Evolutionary conservation across 2,797 vertebrate genomes (phyloP), one percentile per base, ranked within the genome.

Genomic region (Lacerta agilis): DNA sequence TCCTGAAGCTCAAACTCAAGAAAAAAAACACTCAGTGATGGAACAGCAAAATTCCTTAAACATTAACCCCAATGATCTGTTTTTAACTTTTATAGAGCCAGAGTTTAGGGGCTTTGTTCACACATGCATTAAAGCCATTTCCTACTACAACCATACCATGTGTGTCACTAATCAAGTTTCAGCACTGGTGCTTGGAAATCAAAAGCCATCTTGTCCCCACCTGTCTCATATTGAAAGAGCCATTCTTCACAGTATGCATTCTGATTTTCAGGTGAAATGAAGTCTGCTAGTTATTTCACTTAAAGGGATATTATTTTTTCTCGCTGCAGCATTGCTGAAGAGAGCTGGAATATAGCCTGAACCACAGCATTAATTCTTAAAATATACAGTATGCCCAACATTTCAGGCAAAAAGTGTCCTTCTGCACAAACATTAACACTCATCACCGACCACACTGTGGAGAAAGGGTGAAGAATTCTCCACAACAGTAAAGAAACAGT

Each of bases 401-500:
- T 71, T 83, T 83, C 75, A 87, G 83, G 33, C 58, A 8, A 82
- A 8, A 82, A 23, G 45, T 83, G 85, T 91, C 92, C 86, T 83
- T 79, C 85, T 86, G 64, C 66, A 86, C 64, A 55, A 86, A 86
- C 25, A 38, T 69, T 58, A 86, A 86, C n/a, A 86, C 85, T 79
- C 76, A 58, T 69, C 64, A 55, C 27, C 92, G 88, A 90, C 82
- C 84, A 6, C 0, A 80, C 86, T 94, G 92, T 91, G 94, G 86
- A 92, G 73, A 90, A 86, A 88, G 86, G 89, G 1, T 9, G 66
- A 94, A 91, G 17, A 95, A 94, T 85, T 88, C 82, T 93, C 89
- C 82, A 95, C 91, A 94, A 94, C 78, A 93, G 93, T 0, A 15
- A 88, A 79, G 71, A 94, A 90, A 90, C 90, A 89, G 89, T 81